phyloP scores from a whole-genome alignment of 2,113 vertebrate species.

The Ailurus styani region DNA sequence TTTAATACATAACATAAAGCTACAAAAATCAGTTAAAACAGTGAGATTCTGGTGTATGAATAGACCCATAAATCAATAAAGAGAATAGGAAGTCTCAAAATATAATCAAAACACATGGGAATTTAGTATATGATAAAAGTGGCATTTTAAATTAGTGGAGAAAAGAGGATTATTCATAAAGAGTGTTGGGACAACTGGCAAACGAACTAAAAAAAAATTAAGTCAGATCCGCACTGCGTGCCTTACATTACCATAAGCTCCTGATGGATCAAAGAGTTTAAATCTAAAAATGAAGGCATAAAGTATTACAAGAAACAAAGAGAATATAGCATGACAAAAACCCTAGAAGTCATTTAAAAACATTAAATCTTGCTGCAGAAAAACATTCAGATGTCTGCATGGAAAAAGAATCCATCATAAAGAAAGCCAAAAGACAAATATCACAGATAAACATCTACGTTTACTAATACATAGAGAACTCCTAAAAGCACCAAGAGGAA shows the following conservation, averaged over 20 bases:
- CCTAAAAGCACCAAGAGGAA: conserved; percentile 3
- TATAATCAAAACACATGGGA: background rate
- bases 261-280: background rate
- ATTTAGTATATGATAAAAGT: background rate
- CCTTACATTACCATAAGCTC: background rate
- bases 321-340: background rate
- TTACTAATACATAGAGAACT: background rate
- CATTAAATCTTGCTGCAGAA: background rate
- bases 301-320: background rate
- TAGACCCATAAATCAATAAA: background rate
- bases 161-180: background rate
- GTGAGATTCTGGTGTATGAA: background rate
- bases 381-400: background rate
- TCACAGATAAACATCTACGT: background rate
- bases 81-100: background rate
- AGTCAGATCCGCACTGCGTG: background rate
- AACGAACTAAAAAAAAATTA: background rate
- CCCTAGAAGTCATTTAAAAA: background rate
- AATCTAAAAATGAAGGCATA: conserved; percentile 27
- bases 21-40: background rate
- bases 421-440: background rate
- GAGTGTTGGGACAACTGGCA: background rate
- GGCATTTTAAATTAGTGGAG: background rate
- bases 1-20: background rate
- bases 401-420: background rate